phyloP scores from a whole-genome alignment of 2,888 invertebrate species.

The Dasypogon diadema region DNA sequence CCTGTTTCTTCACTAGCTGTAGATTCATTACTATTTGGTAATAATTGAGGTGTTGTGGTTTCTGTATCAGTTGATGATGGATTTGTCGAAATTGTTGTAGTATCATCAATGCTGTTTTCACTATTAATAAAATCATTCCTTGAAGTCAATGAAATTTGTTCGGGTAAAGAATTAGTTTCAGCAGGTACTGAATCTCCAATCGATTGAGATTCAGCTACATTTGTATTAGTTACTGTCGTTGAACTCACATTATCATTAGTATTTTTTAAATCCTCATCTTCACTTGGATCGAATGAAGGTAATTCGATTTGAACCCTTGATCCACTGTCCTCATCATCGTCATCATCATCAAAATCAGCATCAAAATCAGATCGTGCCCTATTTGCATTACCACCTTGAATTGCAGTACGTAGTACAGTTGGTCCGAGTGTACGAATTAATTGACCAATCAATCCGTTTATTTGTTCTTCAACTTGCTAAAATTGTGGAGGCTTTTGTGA shows the following conservation, averaged over 20 bases:
- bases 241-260: conserved; percentile 60
- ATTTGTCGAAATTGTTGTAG: conserved; percentile 11
- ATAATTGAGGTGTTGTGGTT: conserved; percentile 15
- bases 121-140: conserved; percentile 28
- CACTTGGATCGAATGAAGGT: conserved; percentile 77
- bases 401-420: conserved; percentile 69
- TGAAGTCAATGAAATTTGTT: conserved; percentile 18
- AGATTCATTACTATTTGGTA: background rate
- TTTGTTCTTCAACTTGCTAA: conserved; percentile 69
- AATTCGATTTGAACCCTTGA: conserved; percentile 74
- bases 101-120: conserved; percentile 27
- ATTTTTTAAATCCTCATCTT: conserved; percentile 71
- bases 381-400: conserved; percentile 63
- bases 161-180: conserved; percentile 38
- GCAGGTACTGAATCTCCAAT: conserved; percentile 36
- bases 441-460: conserved; percentile 66
- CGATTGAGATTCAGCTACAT: conserved; percentile 51
- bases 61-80: background rate
- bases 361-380: conserved; percentile 69
- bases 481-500: conserved; percentile 58
- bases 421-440: conserved; percentile 83
- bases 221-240: conserved; percentile 52
- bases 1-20: background rate
- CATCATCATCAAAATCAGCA: conserved; percentile 70
- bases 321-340: conserved; percentile 69